A percentile compares a stretch with the other conserved stretches of the same genome.
Conservation (phyloP, 2,797 vertebrate species). For the Hippoglossus hippoglossus region DNA sequence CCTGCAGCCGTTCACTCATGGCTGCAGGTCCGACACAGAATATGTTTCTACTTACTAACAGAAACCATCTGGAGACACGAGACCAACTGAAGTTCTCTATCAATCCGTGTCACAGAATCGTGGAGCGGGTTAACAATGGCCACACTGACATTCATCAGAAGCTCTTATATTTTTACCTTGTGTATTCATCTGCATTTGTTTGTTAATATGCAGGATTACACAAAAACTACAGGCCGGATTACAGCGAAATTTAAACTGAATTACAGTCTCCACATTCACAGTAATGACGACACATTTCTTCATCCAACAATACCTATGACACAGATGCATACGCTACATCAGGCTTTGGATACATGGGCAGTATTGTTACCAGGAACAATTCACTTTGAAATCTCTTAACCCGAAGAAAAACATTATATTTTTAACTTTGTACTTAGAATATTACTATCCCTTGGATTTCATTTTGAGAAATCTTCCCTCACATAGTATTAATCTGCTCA, state of each 20-base stretch:
- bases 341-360: neutral
- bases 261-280: too few species aligned
- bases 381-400: neutral
- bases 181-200: too few species aligned
- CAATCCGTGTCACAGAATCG: conserved; percentile 16
- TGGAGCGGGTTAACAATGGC: neutral
- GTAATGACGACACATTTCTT: too few species aligned
- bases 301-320: too few species aligned
- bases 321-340: too few species aligned
- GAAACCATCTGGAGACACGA: conserved; percentile 74
- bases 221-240: too few species aligned
- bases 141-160: conserved; percentile 1
- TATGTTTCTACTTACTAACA: conserved; percentile 75
- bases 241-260: too few species aligned
- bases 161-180: neutral
- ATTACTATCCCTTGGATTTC: neutral
- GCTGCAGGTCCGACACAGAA: conserved; percentile 59
- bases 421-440: neutral
- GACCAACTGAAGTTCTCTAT: conserved; percentile 26
- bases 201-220: too few species aligned
- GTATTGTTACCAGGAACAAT: neutral
- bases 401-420: neutral
- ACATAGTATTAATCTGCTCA: too few species aligned
- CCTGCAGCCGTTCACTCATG: conserved; percentile 21
- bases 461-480: conserved; percentile 22